phyloP scores from a whole-genome alignment of 2,797 vertebrate species.

The Cephalopachus bancanus region DNA sequence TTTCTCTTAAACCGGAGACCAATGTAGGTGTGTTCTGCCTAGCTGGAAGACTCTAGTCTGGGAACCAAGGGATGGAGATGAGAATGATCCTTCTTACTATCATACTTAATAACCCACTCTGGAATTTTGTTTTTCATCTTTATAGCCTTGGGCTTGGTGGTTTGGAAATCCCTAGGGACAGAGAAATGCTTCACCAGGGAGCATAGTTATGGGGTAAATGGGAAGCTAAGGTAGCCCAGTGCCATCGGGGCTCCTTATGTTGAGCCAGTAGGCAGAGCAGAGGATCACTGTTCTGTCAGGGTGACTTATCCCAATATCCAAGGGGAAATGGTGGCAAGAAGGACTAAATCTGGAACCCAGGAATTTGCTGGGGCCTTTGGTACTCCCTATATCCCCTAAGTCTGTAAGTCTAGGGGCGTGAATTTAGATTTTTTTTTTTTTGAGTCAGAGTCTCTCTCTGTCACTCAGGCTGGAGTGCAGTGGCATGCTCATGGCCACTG shows the following conservation, averaged over 20 bases:
- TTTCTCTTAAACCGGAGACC: not conserved
- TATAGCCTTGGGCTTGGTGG: not conserved
- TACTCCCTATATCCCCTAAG: not conserved
- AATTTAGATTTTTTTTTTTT: too few species aligned
- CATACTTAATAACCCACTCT: not conserved
- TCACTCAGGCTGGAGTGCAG: too few species aligned
- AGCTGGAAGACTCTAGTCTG: not conserved
- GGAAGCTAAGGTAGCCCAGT: not conserved
- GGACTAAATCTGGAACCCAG: not conserved
- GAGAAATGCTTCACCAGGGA: not conserved
- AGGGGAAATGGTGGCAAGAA: not conserved
- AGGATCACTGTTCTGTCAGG: not conserved
- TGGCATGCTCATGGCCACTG: too few species aligned
- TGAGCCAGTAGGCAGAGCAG: not conserved
- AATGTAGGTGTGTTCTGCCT: too few species aligned
- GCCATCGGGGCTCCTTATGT: not conserved
- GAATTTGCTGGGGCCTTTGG: too few species aligned
- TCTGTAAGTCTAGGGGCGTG: not conserved
- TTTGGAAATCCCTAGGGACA: not conserved
- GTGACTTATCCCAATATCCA: not conserved
- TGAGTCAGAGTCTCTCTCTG: too few species aligned
- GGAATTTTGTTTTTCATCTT: not conserved
- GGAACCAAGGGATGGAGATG: not conserved
- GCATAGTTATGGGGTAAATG: not conserved
- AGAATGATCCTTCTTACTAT: not conserved